phyloP scores from a whole-genome alignment of 2,113 vertebrate species.

The Ochotona curzoniae region DNA sequence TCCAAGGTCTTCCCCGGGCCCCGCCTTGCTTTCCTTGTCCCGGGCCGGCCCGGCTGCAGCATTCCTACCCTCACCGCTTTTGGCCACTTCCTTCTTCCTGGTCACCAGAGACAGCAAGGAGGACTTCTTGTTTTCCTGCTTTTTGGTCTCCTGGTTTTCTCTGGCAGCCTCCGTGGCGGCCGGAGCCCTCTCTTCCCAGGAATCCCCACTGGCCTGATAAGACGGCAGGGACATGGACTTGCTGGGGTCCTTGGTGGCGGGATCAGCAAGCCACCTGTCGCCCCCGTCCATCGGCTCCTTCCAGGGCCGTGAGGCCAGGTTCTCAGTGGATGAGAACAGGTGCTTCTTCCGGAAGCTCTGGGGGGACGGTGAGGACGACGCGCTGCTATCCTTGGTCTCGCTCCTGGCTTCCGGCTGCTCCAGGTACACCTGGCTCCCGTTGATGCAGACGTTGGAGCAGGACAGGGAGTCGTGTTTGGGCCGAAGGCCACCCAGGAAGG shows the following conservation, averaged over 20 bases:
- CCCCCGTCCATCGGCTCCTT: slow-evolving; percentile 73
- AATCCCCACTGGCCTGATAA: slow-evolving; percentile 82
- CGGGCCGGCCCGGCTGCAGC: slow-evolving; percentile 47
- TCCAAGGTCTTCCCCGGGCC: background rate
- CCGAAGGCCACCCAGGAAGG: slow-evolving; percentile 90
- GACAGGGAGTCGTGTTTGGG: slow-evolving; percentile 91
- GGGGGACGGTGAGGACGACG: slow-evolving; percentile 83
- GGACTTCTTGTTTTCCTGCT: slow-evolving; percentile 83
- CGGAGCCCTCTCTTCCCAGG: slow-evolving; percentile 80
- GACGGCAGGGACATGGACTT: slow-evolving; percentile 87
- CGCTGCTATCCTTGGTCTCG: slow-evolving; percentile 80
- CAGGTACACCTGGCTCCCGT: slow-evolving; percentile 93
- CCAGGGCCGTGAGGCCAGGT: slow-evolving; percentile 76
- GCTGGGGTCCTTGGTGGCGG: slow-evolving; percentile 85
- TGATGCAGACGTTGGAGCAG: slow-evolving; percentile 93
- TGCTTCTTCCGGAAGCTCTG: slow-evolving; percentile 84
- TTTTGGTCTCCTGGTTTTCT: slow-evolving; percentile 84
- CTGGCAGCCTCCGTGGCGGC: slow-evolving; percentile 71
- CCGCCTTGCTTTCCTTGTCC: slow-evolving; percentile 62
- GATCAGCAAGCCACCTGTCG: slow-evolving; percentile 59
- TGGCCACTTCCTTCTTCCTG: slow-evolving; percentile 84
- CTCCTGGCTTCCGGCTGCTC: slow-evolving; percentile 89
- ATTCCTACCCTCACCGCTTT: slow-evolving; percentile 55
- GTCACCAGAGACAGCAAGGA: slow-evolving; percentile 86
- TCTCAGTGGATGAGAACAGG: slow-evolving; percentile 86